phyloP scores from a whole-genome alignment of 2,888 invertebrate species.

The Allolobophora icterica region DNA sequence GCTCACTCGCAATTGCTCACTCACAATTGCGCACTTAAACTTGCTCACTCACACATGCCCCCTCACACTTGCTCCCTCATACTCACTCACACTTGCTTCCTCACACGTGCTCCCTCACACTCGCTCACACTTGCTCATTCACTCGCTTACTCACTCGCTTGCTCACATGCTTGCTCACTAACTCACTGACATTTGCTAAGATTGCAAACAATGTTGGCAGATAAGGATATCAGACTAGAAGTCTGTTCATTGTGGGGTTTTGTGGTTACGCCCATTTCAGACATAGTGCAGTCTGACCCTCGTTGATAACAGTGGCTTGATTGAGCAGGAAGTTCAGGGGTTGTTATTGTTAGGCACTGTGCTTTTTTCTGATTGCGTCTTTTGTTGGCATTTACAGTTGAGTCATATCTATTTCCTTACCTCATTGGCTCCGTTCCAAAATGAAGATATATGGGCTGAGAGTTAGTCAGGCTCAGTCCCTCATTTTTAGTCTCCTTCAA shows the following conservation, averaged over 20 bases:
- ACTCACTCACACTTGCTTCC: not conserved
- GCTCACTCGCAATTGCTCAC: not conserved
- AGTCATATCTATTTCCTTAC: not conserved
- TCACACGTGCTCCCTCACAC: no score
- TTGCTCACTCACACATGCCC: not conserved
- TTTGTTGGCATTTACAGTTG: not conserved
- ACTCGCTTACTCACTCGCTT: not conserved
- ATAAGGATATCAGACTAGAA: not conserved
- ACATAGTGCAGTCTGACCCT: not conserved
- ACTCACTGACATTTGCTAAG: not conserved
- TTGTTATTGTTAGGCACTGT: not conserved
- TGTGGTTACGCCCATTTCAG: not conserved
- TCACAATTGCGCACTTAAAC: not conserved
- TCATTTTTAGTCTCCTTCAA: not conserved
- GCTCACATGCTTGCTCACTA: not conserved
- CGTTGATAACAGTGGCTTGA: not conserved
- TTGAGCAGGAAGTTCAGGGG: not conserved
- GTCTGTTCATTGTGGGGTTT: not conserved
- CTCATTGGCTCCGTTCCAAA: no score
- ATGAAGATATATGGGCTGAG: no score
- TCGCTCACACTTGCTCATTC: not conserved
- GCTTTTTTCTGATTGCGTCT: not conserved
- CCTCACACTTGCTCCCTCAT: no score
- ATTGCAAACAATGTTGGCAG: not conserved
- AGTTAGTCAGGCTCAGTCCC: no score